Conservation (phyloP, 2,888 invertebrate genomes). For the Artemia sinica region DNA sequence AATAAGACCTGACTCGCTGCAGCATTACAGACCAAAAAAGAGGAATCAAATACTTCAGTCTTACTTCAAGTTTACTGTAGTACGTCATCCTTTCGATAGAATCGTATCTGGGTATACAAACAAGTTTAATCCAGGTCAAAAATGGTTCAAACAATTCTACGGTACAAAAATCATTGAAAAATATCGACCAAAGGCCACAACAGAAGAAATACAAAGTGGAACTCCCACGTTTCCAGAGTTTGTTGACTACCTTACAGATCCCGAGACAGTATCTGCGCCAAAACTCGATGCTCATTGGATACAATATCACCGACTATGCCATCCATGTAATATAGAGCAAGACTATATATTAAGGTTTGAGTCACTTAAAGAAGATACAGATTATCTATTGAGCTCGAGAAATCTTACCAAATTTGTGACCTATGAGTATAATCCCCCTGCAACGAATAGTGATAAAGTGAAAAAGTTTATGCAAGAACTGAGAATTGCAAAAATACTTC, state of each 20-base stretch:
- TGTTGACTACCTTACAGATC: neutral
- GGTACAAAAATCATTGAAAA: neutral
- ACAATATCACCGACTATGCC: neutral
- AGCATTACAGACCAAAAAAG: neutral
- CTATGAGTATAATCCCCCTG: neutral
- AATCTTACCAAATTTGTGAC: neutral
- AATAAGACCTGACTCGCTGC: neutral
- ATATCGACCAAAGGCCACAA: constrained; percentile 3
- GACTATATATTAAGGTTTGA: constrained; percentile 9
- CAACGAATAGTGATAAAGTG: neutral
- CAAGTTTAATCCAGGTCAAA: neutral
- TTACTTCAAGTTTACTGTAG: neutral
- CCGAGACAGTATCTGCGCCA: neutral
- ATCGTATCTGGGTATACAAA: neutral
- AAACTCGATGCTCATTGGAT: neutral
- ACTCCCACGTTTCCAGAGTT: neutral
- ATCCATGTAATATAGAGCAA: neutral
- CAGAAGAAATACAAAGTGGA: neutral
- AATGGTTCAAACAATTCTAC: neutral
- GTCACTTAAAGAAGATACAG: constrained; percentile 7
- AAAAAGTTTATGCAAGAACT: neutral
- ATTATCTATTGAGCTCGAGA: neutral
- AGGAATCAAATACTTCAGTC: neutral
- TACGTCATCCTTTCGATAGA: constrained; percentile 8
- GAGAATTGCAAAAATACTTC: neutral